Evolutionary conservation across 2,888 invertebrate genomes (phyloP).

Genomic region (Habrosyne pyritoides): DNA sequence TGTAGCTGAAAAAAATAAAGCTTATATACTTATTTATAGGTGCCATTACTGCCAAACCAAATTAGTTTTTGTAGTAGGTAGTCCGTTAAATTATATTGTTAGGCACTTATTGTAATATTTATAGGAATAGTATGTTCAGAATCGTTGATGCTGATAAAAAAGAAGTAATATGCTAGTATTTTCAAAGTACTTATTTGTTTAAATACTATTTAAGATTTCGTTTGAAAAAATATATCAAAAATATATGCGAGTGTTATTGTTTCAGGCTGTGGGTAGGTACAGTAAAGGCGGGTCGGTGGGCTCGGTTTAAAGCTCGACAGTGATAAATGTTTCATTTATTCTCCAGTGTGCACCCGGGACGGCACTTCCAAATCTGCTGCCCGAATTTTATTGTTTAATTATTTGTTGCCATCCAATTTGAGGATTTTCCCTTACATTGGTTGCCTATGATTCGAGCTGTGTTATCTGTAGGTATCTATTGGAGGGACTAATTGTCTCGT

Average conservation of each 20-base stretch:
- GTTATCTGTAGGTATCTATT: not conserved
- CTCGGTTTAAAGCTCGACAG: slow-evolving; percentile 64
- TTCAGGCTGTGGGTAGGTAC: slow-evolving; percentile 26
- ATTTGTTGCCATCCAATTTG: slow-evolving; percentile 31
- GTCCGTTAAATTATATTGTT: not conserved
- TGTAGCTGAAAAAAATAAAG: slow-evolving; percentile 40
- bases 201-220: not conserved
- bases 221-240: not conserved
- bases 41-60: not conserved
- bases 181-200: too few species aligned
- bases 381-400: slow-evolving; percentile 62
- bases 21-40: slow-evolving; percentile 3
- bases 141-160: not conserved
- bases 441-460: not conserved
- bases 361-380: slow-evolving; percentile 54
- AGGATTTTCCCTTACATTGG: slow-evolving; percentile 18
- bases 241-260: slow-evolving; percentile 18
- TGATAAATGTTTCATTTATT: slow-evolving; percentile 79
- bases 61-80: slow-evolving; percentile 5
- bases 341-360: slow-evolving; percentile 51
- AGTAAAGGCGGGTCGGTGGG: slow-evolving; percentile 51
- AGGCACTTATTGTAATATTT: not conserved
- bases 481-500: too few species aligned
- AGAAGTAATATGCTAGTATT: too few species aligned
- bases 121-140: not conserved